These are phyloP conservation scores for Gasterosteus nipponicus DNA, from an alignment of 2,113 vertebrate species.

Conservation along the genomic window DNA sequence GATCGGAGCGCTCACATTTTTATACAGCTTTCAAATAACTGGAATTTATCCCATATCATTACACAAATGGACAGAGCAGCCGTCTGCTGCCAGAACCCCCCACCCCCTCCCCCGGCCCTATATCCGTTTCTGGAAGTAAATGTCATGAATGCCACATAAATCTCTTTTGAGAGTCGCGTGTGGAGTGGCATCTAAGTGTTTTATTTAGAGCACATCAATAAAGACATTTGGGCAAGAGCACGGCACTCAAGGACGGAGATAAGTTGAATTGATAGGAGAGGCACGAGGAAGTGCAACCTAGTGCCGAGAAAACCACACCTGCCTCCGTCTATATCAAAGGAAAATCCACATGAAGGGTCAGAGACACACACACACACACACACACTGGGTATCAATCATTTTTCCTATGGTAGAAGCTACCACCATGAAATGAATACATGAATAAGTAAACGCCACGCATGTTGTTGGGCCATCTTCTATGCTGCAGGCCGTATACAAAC, in stretches of 20 bases:
- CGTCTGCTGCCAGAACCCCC: conserved; percentile 61
- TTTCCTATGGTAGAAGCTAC: background rate
- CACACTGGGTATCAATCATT: background rate
- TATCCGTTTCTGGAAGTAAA: conserved; percentile 62
- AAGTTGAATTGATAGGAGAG: conserved; percentile 38
- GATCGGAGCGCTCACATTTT: conserved; percentile 43
- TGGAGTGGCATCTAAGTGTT: conserved; percentile 65
- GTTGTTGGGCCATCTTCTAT: background rate
- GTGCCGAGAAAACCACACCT: conserved; percentile 34
- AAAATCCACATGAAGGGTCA: conserved; percentile 20
- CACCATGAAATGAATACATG: background rate
- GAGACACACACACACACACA: background rate
- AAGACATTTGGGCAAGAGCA: conserved; percentile 46
- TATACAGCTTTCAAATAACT: conserved; percentile 73
- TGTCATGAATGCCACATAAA: conserved; percentile 74
- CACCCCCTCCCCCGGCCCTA: conserved; percentile 20
- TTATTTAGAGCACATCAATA: conserved; percentile 70
- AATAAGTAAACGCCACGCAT: background rate
- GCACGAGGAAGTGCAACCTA: conserved; percentile 16
- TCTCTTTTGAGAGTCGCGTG: conserved; percentile 60
- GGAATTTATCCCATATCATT: conserved; percentile 78
- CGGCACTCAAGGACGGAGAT: conserved; percentile 59
- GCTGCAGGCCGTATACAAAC: background rate
- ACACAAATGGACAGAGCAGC: conserved; percentile 69
- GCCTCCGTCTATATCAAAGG: background rate